Percentiles rank a stretch among this genome's conserved stretches.
Evolutionary conservation across 2,113 vertebrate genomes (phyloP).

Genomic region (Tenrec ecaudatus): DNA sequence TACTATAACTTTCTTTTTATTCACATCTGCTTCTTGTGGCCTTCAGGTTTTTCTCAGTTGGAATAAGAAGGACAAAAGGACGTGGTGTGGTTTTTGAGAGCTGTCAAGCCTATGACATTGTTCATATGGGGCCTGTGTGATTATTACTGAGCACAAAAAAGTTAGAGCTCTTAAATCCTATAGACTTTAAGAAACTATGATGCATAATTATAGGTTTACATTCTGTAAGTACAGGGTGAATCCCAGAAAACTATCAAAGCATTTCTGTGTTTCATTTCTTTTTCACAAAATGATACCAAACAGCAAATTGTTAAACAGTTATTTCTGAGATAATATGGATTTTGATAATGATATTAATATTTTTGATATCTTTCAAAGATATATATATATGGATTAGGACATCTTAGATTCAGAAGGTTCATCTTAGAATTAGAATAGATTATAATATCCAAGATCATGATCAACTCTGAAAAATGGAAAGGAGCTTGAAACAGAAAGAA

Average conservation of each 20-base stretch:
- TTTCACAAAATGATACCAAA: conserved; percentile 35
- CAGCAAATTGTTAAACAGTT: conserved; percentile 18
- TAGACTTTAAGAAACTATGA: background rate
- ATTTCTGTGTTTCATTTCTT: conserved; percentile 52
- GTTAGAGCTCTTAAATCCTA: background rate
- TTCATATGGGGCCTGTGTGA: background rate
- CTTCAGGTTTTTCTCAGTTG: background rate
- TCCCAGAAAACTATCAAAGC: conserved; percentile 45
- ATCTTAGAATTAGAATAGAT: background rate
- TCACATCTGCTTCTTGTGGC: background rate
- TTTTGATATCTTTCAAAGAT: background rate
- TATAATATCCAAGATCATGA: background rate
- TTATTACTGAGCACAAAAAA: background rate
- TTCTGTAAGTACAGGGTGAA: conserved; percentile 2
- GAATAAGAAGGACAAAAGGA: background rate
- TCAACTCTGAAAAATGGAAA: background rate
- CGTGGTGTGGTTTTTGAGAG: background rate
- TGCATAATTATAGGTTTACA: conserved; percentile 38
- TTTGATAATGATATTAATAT: background rate
- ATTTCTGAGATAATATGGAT: conserved; percentile 26
- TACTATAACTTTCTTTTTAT: conserved; percentile 18
- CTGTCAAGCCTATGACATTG: background rate
- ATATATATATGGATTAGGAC: background rate
- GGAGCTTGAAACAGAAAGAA: background rate
- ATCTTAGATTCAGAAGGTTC: background rate